phyloP scores from a whole-genome alignment of 2,888 invertebrate species.

The Spatulosminthurus flaviceps region DNA sequence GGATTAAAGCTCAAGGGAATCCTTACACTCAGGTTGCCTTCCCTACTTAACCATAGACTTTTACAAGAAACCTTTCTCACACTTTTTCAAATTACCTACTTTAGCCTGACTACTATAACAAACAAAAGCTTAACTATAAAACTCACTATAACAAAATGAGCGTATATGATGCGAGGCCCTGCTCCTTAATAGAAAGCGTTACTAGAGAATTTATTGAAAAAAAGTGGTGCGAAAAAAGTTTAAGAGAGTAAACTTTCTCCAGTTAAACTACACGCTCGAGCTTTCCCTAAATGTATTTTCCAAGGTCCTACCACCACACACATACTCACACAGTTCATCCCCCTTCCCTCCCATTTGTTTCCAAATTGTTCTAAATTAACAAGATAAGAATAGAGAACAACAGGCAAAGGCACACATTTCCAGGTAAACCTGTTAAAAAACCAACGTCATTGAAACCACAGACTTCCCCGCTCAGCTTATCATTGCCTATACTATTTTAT shows the following conservation, averaged over 20 bases:
- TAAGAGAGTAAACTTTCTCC: neutral
- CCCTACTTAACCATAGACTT: neutral
- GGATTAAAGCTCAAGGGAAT: conserved; percentile 3
- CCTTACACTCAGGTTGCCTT: neutral
- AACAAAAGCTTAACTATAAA: no score
- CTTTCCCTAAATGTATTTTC: neutral
- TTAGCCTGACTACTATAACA: neutral
- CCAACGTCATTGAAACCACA: no score
- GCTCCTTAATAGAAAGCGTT: neutral
- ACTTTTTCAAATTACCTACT: neutral
- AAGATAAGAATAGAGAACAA: no score
- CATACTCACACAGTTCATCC: neutral
- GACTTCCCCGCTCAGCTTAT: no score
- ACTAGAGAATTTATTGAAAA: neutral
- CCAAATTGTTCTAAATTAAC: neutral
- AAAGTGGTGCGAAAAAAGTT: neutral
- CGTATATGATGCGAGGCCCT: no score
- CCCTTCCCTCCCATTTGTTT: neutral
- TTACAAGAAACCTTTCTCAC: no score
- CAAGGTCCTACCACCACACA: neutral
- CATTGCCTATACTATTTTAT: no score
- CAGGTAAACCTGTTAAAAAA: no score
- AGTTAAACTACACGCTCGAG: conserved; percentile 1
- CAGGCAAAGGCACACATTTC: no score
- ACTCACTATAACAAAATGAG: no score